A percentile compares a stretch with the other conserved stretches of the same genome.
Conservation (phyloP, 2,113 vertebrate genomes). For the Ophthalmolycus amberensis region DNA sequence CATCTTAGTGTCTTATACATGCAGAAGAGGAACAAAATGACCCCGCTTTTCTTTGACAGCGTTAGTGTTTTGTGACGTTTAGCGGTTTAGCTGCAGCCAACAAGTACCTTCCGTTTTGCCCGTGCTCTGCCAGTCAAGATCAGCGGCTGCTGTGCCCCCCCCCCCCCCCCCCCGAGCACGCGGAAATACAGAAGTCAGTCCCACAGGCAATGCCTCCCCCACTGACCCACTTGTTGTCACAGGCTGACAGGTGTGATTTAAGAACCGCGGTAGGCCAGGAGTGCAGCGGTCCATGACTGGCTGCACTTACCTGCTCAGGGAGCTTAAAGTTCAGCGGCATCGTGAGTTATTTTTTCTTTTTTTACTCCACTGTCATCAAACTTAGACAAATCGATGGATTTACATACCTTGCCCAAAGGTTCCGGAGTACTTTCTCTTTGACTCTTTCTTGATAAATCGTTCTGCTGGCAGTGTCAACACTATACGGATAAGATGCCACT, state of each 20-base stretch:
- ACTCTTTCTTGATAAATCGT: conserved; percentile 61
- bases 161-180: conserved; percentile 49
- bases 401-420: conserved; percentile 64
- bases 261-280: conserved; percentile 56
- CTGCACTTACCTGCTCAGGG: conserved; percentile 38
- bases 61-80: not conserved
- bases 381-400: conserved; percentile 66
- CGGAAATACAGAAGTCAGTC: conserved; percentile 67
- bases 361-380: conserved; percentile 52
- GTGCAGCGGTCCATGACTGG: conserved; percentile 45
- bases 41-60: not conserved
- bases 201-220: conserved; percentile 65
- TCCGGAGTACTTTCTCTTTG: conserved; percentile 33
- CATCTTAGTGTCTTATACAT: not conserved
- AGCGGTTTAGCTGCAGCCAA: not conserved
- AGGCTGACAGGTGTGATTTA: conserved; percentile 73
- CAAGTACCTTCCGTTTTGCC: not conserved
- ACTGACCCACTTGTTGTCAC: conserved; percentile 66
- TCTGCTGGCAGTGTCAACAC: conserved; percentile 61
- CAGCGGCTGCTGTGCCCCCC: conserved; percentile 43
- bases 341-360: conserved; percentile 30
- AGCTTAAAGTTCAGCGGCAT: conserved; percentile 55
- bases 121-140: not conserved
- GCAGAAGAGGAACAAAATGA: too few species aligned
- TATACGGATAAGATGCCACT: conserved; percentile 52